Evolutionary conservation across 2,797 vertebrate genomes (phyloP), one percentile per base, ranked within the genome.

Genomic region (Nyctalus aviator): DNA sequence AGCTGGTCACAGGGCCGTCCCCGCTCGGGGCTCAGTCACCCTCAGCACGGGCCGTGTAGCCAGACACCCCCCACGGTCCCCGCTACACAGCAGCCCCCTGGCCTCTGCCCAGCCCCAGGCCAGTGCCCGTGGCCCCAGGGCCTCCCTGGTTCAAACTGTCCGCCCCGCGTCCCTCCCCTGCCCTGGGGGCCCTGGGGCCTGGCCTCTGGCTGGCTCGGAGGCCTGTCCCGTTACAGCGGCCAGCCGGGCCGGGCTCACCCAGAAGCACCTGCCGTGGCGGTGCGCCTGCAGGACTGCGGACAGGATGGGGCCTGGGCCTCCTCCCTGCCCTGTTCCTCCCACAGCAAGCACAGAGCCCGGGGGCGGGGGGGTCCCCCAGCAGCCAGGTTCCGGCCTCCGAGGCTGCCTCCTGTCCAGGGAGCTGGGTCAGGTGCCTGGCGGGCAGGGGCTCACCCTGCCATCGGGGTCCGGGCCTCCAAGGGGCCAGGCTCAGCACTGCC

Each of bases 321-420:
- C n/a, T 13, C 73, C 27, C 41, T 1, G 18, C 41, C 68, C 15
- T 0, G 48, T 27, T 9, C 23, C 64, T 11, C 18, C 88, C 32
- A 10, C 18, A 5, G 37, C 2, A 41, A 35, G 25, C 50, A 12
- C 44, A 46, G 44, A 46, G 1, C 44, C 11, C 44, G 21, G 55
- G 84, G 30, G n/a, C 5, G 1, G 13, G 15, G 13, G 15, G 32
- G 25, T 11, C 66, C 83, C 66, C 25, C 9, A 23, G n/a, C 64
- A 3, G 11, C 68, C 37, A 2, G 17, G 44, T 46, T 13, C 7
- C 8, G 68, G 17, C 41, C 68, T 4, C 25, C 0, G 3, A 50
- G 13, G 55, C 53, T 10, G n/a, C 32, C 41, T 59, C 17, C n/a
- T 10, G 11, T 8, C 0, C 0, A 2, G 53, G 53, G 69, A 11